Evolutionary conservation across 1,140 invertebrate species (phyloP), one percentile per base, ranked within the genome.

Genomic region (Vanessa atalanta): DNA sequence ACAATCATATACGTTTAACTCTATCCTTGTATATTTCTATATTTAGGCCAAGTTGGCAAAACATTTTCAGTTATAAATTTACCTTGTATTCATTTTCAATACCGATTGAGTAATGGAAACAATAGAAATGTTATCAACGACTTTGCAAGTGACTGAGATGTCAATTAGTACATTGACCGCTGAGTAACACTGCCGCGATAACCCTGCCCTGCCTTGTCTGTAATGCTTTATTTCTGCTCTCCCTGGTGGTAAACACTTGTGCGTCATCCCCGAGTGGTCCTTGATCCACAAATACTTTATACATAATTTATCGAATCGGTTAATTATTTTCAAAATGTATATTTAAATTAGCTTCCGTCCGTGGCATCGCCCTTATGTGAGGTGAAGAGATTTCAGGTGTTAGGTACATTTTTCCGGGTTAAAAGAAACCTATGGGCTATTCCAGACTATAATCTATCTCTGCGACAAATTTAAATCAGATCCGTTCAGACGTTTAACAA

Each of bases 161-260:
- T 83, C 79, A 83, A 81, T 72, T 75, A 73, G 86, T 80, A 78
- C 82, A 79, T 81, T 86, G 85, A 87, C 86, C 84, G 81, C 73
- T 81, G 80, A 86, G 80, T 80, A 83, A 84, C n/a, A 71, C 65
- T 79, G 76, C 68, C 71, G 70, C 79, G 86, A 90, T 90, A 88
- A 87, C 85, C 83, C 79, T 73, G 77, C 85, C 83, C 79, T 73
- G 77, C 82, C 80, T 75, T 80, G 79, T 82, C 70, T 73, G 73
- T 68, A 47, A 63, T 79, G 81, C 79, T 88, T 90, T 90, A 90
- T 90, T 88, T 88, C 78, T 85, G 83, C 76, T 79, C 89, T 85
- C 84, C 73, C 82, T 85, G 88, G 83, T 86, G 87, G 88, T 84
- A 86, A 88, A 91, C 88, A 87, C 78, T 82, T 85, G 85, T 88